A percentile compares a stretch with the other conserved stretches of the same genome.
Evolutionary conservation across 2,113 vertebrate species (phyloP).

Genomic region (Hippotragus niger): DNA sequence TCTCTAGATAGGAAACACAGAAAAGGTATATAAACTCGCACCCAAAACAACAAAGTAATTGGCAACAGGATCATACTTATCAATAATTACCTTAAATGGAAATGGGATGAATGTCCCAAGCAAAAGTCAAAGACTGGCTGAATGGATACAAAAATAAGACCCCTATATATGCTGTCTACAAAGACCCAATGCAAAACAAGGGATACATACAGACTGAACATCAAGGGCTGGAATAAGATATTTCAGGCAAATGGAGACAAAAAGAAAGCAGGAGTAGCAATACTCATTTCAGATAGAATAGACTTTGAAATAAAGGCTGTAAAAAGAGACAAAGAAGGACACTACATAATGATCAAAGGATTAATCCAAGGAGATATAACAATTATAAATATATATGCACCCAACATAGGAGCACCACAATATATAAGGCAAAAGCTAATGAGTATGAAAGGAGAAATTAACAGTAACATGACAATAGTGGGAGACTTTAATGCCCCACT

Average conservation of each 20-base stretch:
- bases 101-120: not conserved
- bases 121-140: not conserved
- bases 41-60: not conserved
- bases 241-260: not conserved
- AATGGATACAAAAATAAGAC: not conserved
- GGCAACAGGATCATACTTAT: not conserved
- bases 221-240: not conserved
- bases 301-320: not conserved
- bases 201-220: not conserved
- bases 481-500: not conserved
- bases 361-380: not conserved
- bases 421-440: not conserved
- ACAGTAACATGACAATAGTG: not conserved
- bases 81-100: not conserved
- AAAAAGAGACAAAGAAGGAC: not conserved
- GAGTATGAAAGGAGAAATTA: not conserved
- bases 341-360: not conserved
- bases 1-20: not conserved
- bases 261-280: not conserved
- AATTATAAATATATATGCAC: not conserved
- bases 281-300: not conserved
- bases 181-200: not conserved
- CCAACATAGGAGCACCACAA: not conserved
- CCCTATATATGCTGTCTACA: not conserved
- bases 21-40: not conserved